Evolutionary conservation across 2,113 vertebrate species (phyloP).

Genomic region (Patagioenas fasciata): DNA sequence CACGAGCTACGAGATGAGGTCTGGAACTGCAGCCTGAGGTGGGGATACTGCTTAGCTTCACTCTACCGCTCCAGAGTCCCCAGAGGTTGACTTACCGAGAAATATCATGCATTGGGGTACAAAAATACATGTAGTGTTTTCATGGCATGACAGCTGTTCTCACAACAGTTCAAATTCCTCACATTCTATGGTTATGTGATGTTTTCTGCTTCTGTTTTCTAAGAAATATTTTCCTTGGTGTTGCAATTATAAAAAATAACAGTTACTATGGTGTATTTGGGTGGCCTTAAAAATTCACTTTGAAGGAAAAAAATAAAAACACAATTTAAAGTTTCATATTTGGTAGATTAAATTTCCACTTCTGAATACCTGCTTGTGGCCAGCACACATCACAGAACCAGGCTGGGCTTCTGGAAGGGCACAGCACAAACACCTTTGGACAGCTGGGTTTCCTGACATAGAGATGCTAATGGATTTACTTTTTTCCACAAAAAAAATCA

Average conservation of each 20-base stretch:
- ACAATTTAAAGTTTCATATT: background rate
- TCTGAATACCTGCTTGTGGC: background rate
- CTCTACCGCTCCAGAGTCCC: background rate
- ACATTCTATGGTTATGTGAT: background rate
- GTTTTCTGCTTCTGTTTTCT: background rate
- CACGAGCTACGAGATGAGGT: background rate
- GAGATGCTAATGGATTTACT: background rate
- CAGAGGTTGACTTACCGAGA: background rate
- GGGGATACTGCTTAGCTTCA: background rate
- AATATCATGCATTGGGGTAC: background rate
- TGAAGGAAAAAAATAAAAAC: background rate
- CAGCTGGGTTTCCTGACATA: background rate
- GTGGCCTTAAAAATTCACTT: background rate
- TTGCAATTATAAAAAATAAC: background rate
- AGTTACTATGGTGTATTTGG: background rate
- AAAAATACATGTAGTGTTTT: background rate
- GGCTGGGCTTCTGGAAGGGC: background rate
- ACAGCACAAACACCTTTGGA: rapidly evolving
- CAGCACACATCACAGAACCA: background rate
- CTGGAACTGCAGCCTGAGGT: background rate
- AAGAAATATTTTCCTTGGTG: background rate
- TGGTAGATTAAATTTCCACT: background rate
- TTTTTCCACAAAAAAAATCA: background rate
- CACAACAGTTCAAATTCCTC: background rate
- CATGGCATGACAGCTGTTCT: background rate